phyloP scores from a whole-genome alignment of 2,797 vertebrate genomes.

The Petrocephalus schoutedeni region DNA sequence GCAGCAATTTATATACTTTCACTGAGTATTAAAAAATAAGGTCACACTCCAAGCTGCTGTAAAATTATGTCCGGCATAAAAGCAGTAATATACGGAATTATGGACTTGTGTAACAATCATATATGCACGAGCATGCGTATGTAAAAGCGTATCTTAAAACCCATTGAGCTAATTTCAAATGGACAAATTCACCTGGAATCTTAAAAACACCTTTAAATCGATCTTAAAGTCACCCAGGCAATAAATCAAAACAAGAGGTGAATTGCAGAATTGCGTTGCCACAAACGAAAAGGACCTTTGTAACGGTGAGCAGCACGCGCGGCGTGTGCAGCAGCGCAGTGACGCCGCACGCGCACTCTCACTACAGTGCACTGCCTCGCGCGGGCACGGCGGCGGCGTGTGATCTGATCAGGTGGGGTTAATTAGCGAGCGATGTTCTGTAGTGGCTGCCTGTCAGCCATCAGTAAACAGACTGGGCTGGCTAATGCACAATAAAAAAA shows the following conservation, averaged over 20 bases:
- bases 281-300: conserved; percentile 52
- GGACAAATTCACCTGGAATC: neutral
- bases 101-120: neutral
- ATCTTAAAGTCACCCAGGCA: neutral
- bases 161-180: neutral
- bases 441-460: conserved; percentile 67
- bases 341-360: neutral
- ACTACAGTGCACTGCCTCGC: neutral
- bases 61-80: neutral
- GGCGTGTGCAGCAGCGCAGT: conserved; percentile 32
- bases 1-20: neutral
- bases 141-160: neutral
- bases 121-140: neutral
- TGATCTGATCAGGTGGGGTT: conserved; percentile 75
- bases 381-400: neutral
- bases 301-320: conserved; percentile 69
- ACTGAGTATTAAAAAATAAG: neutral
- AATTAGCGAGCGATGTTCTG: conserved; percentile 76
- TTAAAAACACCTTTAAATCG: neutral
- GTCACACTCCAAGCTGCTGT: neutral
- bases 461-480: conserved; percentile 70
- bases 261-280: conserved; percentile 11
- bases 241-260: neutral
- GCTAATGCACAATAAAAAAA: conserved; percentile 62
- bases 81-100: neutral